Evolutionary conservation across 2,888 invertebrate genomes (phyloP), one percentile per base, ranked within the genome.

Genomic region (Rhamphomyia laevipes): DNA sequence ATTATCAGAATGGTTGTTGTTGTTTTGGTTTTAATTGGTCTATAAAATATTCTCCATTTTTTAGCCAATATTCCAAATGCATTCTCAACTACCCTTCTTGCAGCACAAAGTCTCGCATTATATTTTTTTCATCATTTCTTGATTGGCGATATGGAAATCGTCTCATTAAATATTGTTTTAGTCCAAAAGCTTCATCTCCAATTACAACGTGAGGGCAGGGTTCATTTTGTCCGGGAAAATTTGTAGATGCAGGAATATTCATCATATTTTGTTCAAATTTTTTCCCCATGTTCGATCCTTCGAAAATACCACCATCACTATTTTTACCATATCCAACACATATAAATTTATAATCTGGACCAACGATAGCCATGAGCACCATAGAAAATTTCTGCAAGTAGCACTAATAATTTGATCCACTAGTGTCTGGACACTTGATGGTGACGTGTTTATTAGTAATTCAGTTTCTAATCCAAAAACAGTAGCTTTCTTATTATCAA

Each of bases 331-430:
- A 43, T 13, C 45, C 44, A 31, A 47, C 33, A 17, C 27, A 38
- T 44, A 44, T 41, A 38, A 48, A 48, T 48, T 40, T 40, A 18
- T 51, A 46, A 41, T 43, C 18, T 6, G 30, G 44, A 21, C 38
- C 48, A 16, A 45, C 46, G 30, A 43, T 31, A 27, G 48, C 45
- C 42, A 46, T 15, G 7, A 51, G 15, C 37, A 47, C 17, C 11
- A 41, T 41, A 16, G 44, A 51, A 41, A 46, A 44, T 12, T 44
- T 45, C n/a, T 51, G 45, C 30, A 38, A 21, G 41, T 51, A 47
- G n/a, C 13, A 44, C 12, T 15, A 37, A 16, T 41, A 45, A 41
- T 30, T 48, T 18, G 41, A 46, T 44, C 44, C 46, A 44, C 16
- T 44, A 23, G 38, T 51, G 40, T 31, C 18, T 38, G 45, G 43